These are phyloP conservation scores for Saiga tatarica DNA, from an alignment of 2,113 vertebrate species.

Conservation along the genomic window DNA sequence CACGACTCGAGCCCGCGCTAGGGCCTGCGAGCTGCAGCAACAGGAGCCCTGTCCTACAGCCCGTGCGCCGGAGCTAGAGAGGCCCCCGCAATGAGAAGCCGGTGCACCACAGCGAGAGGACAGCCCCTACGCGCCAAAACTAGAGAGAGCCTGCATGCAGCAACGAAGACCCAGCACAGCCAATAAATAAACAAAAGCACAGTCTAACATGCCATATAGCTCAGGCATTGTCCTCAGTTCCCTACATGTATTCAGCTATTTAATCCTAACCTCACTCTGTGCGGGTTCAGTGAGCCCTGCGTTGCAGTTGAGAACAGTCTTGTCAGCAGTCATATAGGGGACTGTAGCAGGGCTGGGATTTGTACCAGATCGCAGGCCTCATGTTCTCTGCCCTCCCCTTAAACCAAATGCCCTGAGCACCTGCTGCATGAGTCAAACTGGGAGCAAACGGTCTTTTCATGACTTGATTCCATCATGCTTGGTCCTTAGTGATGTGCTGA, in stretches of 20 bases:
- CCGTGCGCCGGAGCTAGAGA: neutral
- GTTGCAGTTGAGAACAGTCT: neutral
- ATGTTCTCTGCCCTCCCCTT: neutral
- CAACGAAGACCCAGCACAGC: neutral
- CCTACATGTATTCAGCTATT: neutral
- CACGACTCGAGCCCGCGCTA: rapidly evolving
- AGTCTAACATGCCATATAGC: rapidly evolving
- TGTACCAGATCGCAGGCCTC: neutral
- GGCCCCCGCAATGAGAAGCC: rapidly evolving
- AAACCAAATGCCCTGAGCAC: neutral
- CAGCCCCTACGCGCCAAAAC: neutral
- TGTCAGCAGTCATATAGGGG: neutral
- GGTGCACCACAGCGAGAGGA: rapidly evolving
- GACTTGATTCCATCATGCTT: neutral
- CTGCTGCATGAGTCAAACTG: neutral
- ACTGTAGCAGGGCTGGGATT: neutral
- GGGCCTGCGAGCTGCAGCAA: neutral
- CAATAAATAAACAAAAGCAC: neutral
- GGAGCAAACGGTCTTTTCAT: rapidly evolving
- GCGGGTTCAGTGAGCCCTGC: neutral
- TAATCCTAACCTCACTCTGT: neutral
- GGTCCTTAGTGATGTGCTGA: neutral
- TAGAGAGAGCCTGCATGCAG: neutral
- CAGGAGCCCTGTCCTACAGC: neutral
- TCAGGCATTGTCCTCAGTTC: neutral